Evolutionary conservation across 2,113 vertebrate genomes (phyloP), one percentile per base, ranked within the genome.

Genomic region (Callopanchax toddi): DNA sequence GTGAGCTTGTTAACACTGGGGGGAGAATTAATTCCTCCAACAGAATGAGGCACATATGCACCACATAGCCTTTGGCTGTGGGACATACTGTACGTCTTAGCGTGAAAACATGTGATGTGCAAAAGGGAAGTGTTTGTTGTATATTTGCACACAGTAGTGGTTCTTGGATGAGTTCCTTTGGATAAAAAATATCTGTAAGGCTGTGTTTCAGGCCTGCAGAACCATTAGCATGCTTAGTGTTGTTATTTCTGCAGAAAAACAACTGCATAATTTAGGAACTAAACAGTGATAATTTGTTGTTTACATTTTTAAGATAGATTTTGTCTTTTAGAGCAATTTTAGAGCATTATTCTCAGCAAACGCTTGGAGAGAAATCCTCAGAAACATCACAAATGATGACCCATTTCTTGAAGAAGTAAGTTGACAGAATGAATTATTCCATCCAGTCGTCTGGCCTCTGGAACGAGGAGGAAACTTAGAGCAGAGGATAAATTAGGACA

Each of bases 371-470:
- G 36, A 66, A 25, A 74, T 29, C 60, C 60, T 74, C 81, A 69
- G 71, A 82, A 85, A 88, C 66, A 86, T 85, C 82, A 78, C 76
- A 87, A 89, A 87, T 87, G 83, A 86, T 89, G 87, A 84, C 81
- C 87, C 82, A 84, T 73, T 88, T 88, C 70, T 49, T 64, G 45
- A 66, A 71, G 76, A 86, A 72, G 61, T 85, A 84, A 90, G 89
- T 88, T 89, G 86, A 89, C 84, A 83, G 75, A 60, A 83, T 87
- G 75, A 89, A 80, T 87, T 84, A 87, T 87, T 83, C 74, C 74
- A 74, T 82, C 37, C 74, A 60, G 67, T 79, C 78, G 70, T 79
- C 76, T 76, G 78, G 78, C 78, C 74, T 82, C 67, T 37, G 66
- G 81, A 87, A 87, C 65, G 34, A 87, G 82, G 55, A 45, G 37